These are phyloP conservation scores for human (Homo sapiens) DNA, from an alignment of 2,113 vertebrate species.

Conservation along the genomic window DNA sequence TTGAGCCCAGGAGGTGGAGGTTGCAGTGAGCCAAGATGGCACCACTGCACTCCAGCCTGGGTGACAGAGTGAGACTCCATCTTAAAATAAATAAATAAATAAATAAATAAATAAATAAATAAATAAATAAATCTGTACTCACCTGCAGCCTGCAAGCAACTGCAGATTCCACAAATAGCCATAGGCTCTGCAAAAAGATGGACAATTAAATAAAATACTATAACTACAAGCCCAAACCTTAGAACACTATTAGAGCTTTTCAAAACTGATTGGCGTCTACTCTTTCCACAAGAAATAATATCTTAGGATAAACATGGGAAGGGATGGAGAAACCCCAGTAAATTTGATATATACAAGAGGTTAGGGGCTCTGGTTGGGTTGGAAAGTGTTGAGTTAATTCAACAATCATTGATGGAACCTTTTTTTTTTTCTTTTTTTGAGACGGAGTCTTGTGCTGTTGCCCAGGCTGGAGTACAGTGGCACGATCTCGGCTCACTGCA, in stretches of 20 bases:
- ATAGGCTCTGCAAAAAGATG: background rate
- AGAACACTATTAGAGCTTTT: background rate
- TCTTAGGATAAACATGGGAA: background rate
- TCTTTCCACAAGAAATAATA: background rate
- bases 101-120: too few relatives aligned
- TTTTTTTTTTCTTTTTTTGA: background rate
- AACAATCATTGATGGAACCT: background rate
- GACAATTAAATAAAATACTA: background rate
- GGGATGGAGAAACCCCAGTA: background rate
- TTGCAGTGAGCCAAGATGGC: too few relatives aligned
- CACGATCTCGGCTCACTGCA: too few relatives aligned
- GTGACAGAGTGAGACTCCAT: too few relatives aligned
- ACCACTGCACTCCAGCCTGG: too few relatives aligned
- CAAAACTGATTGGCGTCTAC: background rate
- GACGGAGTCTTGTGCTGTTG: too few relatives aligned
- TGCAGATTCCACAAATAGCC: background rate
- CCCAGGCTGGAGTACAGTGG: too few relatives aligned
- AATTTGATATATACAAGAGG: background rate
- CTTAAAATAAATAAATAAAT: too few relatives aligned
- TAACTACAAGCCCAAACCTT: background rate
- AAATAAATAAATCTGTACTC: background rate
- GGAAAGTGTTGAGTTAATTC: background rate
- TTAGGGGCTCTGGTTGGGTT: background rate
- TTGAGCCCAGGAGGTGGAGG: too few relatives aligned
- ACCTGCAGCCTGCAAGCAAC: background rate